These are phyloP conservation scores for Hipposideros larvatus DNA, from an alignment of 2,797 vertebrate genomes.

Conservation along the genomic window DNA sequence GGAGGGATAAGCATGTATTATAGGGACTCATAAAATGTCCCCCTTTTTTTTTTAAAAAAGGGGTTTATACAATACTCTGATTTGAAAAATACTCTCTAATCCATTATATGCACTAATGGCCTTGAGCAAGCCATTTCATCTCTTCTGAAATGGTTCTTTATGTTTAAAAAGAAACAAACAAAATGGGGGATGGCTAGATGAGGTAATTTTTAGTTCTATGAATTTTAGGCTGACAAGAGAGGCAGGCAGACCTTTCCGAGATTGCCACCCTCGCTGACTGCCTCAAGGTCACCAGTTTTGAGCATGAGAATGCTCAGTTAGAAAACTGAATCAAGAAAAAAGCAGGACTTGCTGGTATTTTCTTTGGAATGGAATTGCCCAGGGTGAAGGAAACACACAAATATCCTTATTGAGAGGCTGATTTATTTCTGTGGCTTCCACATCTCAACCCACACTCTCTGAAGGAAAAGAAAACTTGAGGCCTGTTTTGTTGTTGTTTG, in stretches of 20 bases:
- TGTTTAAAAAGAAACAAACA: background rate
- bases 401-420: background rate
- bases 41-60: constrained; percentile 19
- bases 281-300: constrained; percentile 1
- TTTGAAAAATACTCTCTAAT: constrained; percentile 37
- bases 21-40: constrained; percentile 7
- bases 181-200: background rate
- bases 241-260: constrained; percentile 27
- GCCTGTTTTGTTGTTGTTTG: background rate
- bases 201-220: constrained; percentile 41
- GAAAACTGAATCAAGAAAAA: constrained; percentile 51
- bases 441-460: background rate
- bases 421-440: constrained; percentile 54
- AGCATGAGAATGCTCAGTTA: background rate
- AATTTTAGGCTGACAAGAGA: constrained; percentile 39
- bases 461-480: constrained; percentile 47
- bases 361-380: constrained; percentile 36
- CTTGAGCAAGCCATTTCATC: constrained; percentile 16
- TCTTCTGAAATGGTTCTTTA: background rate
- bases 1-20: background rate
- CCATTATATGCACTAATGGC: background rate
- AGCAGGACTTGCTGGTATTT: background rate
- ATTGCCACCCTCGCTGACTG: background rate
- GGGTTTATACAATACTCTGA: background rate
- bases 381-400: constrained; percentile 36